A percentile compares a stretch with the other conserved stretches of the same genome.
Conservation (phyloP, 2,113 vertebrate genomes). For the Apus apus region DNA sequence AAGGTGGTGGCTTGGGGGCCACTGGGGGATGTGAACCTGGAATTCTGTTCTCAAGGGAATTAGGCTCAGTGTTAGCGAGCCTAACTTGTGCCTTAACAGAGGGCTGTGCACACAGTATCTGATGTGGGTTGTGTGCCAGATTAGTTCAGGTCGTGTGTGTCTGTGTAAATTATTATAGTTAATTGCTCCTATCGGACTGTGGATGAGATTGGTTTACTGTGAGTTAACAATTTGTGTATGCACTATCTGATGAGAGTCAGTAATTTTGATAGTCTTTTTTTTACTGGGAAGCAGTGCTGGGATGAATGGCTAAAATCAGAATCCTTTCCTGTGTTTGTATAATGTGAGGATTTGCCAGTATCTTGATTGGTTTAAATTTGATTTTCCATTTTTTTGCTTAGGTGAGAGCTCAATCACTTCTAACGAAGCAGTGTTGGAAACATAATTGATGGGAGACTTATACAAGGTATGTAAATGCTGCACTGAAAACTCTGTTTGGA, state of each 20-base stretch:
- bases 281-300: fast-evolving
- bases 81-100: background rate
- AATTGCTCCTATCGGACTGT: background rate
- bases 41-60: background rate
- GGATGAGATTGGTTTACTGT: background rate
- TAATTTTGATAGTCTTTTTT: background rate
- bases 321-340: background rate
- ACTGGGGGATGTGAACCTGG: background rate
- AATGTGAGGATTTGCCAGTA: background rate
- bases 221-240: background rate
- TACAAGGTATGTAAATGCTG: conserved; percentile 10
- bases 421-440: background rate
- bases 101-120: background rate
- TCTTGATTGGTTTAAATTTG: background rate
- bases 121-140: background rate
- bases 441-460: conserved; percentile 35
- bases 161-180: background rate
- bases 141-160: background rate
- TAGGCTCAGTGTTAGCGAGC: background rate
- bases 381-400: background rate
- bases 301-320: background rate
- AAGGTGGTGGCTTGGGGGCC: background rate
- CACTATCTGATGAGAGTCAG: background rate
- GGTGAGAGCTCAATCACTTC: background rate
- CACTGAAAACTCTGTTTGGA: background rate